Percentiles rank a stretch among this genome's conserved stretches.
Conservation (phyloP, 2,797 vertebrate genomes). For the Otolemur crassicaudatus region DNA sequence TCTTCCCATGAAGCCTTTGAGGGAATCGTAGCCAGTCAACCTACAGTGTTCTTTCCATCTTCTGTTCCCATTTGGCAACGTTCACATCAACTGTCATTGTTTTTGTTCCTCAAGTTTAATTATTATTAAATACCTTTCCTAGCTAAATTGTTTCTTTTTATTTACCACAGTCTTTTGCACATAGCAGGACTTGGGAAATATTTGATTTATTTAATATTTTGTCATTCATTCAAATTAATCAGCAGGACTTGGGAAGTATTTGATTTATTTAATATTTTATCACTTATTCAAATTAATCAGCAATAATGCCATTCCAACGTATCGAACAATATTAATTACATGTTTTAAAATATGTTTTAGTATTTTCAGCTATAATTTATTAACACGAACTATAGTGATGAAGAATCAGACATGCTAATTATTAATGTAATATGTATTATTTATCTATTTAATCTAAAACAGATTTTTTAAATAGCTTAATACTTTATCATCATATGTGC, state of each 20-base stretch:
- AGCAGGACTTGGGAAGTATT: neutral
- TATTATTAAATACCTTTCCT: neutral
- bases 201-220: slow-evolving; percentile 34
- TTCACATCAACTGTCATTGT: neutral
- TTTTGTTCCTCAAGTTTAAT: neutral
- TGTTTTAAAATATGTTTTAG: slow-evolving; percentile 54
- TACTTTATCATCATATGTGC: neutral
- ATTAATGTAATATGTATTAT: neutral
- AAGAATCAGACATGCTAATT: slow-evolving; percentile 29
- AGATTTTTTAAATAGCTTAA: slow-evolving; percentile 41
- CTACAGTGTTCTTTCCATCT: neutral
- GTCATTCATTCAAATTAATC: slow-evolving; percentile 12
- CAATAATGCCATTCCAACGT: neutral
- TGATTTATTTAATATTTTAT: slow-evolving; percentile 36
- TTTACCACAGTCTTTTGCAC: slow-evolving; percentile 1
- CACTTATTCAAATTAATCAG: slow-evolving; percentile 8
- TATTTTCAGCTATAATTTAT: slow-evolving; percentile 43
- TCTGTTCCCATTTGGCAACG: neutral
- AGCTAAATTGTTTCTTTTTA: neutral
- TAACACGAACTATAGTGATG: slow-evolving; percentile 19
- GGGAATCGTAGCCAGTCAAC: neutral
- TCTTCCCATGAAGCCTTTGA: neutral
- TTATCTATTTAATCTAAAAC: neutral
- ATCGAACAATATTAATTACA: slow-evolving; percentile 6
- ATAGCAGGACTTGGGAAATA: neutral